A percentile compares a stretch with the other conserved stretches of the same genome.
Evolutionary conservation across 2,113 vertebrate species (phyloP).

Genomic region (Sus scrofa): T2T-Sscrofa CM000815.6:128571501-128572000

Average conservation of each 20-base stretch:
- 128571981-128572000: background rate
- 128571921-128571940: background rate
- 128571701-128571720: background rate
- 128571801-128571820: background rate
- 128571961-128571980: slow-evolving; percentile 5
- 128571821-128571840: background rate
- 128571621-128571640: background rate
- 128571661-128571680: background rate
- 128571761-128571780: background rate
- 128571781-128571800: background rate
- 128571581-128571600: background rate
- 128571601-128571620: background rate
- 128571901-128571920: slow-evolving; percentile 40
- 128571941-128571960: slow-evolving; percentile 24
- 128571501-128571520: background rate
- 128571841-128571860: slow-evolving; percentile 24
- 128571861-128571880: background rate
- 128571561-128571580: background rate
- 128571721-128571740: background rate
- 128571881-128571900: background rate
- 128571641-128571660: background rate
- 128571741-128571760: background rate
- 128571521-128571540: background rate
- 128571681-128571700: background rate
- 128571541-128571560: background rate